Base-by-base conservation (phyloP, 2,113 vertebrate species). In the Empidonax alnorum region DNA sequence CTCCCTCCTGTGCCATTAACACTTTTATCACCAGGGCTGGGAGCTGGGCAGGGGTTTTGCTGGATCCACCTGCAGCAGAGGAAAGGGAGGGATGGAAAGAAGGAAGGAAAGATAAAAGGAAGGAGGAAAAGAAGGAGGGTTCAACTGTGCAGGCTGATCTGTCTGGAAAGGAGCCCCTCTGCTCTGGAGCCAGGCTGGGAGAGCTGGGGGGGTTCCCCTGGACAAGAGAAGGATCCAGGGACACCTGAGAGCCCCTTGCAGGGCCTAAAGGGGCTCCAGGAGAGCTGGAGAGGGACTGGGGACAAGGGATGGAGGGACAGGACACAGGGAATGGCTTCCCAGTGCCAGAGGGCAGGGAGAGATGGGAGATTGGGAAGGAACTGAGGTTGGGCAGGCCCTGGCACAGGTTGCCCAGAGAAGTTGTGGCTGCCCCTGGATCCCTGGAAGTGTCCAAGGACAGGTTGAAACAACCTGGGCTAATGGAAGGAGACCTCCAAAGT, bases 1-100 rank as follows among this genome's bases (percentile, higher is more conserved):
- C 62, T 53, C 44, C 55, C 49, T 91, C 41, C 50, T 58, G 46
- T 47, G 77, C 44, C 31, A 4, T 95, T 96, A 97, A 97, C 96
- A 16, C 94, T 96, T 97, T 46, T 53, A 1, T 76, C 35, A 16
- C 82, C 56, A 13, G 7, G 4, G 31, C 7, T 33, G 30, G 13
- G 86, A 50, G 74, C 0, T 86, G 75, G n/a, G 22, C 55, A 42
- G 44, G 37, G 28, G 3, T 6, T 20, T 23, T 27, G 72, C 27
- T 31, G 44, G 35, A 41, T 23, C 31, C 9, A 23, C 55, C 53
- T 21, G 81, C 35, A 41, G 66, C 35, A 9, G 27, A 46, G n/a
- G 28, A 24, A 6, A 37, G 15, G 18, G 19, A 14, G 9, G 10
- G 6, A 8, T 8, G n/a, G 56, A 22, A 18, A 23, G 4, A 52